Base-by-base conservation (phyloP, 2,113 vertebrate genomes). In the Phylloscopus whistleri region DNA sequence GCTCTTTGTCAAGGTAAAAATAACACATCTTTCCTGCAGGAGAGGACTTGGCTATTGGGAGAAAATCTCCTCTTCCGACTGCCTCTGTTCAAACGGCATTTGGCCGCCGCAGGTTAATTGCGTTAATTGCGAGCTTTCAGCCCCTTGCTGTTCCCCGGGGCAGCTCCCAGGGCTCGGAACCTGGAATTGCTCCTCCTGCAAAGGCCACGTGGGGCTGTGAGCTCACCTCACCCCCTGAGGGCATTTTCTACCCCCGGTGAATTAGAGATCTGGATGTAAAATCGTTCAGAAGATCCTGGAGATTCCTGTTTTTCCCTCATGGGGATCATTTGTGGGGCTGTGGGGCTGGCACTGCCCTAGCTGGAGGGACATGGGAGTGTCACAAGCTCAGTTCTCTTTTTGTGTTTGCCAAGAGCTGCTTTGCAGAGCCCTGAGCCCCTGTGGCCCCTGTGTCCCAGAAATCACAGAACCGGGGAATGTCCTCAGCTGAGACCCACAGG, bases 341-440 rank as follows among this genome's bases (percentile, higher is more conserved):
- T 6, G 4, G 41, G 31, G 17, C 0, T n/a, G 85, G 33, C 13
- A 9, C 2, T 33, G 27, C 5, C 10, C 2, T 2, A 11, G 43
- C 9, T 23, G 62, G 41, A 26, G 35, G 64, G 23, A 21, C 1
- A 0, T 0, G 3, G 7, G 6, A 7, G 11, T 17, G 53, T 4
- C 58, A 2, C 9, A 0, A 0, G 4, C 7, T 18, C 49, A 0
- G 33, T 3, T 11, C 49, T 39, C 39, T 41, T 41, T n/a, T 4
- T 0, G 20, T 11, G 3, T n/a, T 5, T 67, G 28, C 30, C 56
- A 18, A 4, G 5, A 4, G 49, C 69, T 37, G 33, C 28, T 58
- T 12, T 27, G 66, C 49, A 19, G 62, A 30, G 30, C 37, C 53
- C 73, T 10, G 35, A 43, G 77, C 21, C 4, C 4, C 1, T 0